Evolutionary conservation across 2,888 invertebrate species (phyloP), one percentile per base, ranked within the genome.

Genomic region (Ophioninae sp.): DNA sequence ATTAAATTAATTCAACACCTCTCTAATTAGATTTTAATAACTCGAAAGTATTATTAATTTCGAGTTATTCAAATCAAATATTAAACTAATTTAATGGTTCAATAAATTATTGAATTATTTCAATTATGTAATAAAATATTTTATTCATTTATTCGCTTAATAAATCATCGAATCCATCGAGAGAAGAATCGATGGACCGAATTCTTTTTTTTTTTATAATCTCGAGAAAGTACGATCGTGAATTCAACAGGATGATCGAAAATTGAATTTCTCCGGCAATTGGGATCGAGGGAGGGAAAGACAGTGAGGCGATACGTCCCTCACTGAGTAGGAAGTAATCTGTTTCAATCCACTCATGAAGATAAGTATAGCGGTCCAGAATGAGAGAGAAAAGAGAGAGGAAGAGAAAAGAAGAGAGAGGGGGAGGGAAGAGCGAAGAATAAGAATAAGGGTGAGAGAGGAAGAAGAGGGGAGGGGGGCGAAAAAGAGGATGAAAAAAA

Each of bases 321-420:
- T 75, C 81, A 61, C 75, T 89, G 89, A 91, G 88, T 87, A 91
- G 91, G 91, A 91, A 91, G 89, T 89, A 91, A 91, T 91, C 91
- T 90, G 89, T 90, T 89, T 91, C 89, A 90, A 90, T 90, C 85
- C 85, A 85, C 87, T 89, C 86, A 85, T 65, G 59, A 72, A 72
- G 79, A 86, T 87, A 87, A 88, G 86, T 87, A 87, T 61, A 79
- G 77, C 67, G 59, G 67, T 69, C 50, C 72, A 79, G 72, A 23
- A 41, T 70, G 50, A 64, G 57, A 67, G 41, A 79, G 59, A 57
- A 57, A 57, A 10, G 72, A 39, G 79, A 80, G 41, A 62, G 50
- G 57, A 56, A 50, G 8, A 68, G 8, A 5, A 59, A 69, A 39
- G 50, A 23, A 67, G 56, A 62, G 41, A 56, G 59, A 62, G 21